These are phyloP conservation scores for Serranochromis macrocephalus DNA, from an alignment of 2,113 vertebrate genomes.

Conservation along the genomic window DNA sequence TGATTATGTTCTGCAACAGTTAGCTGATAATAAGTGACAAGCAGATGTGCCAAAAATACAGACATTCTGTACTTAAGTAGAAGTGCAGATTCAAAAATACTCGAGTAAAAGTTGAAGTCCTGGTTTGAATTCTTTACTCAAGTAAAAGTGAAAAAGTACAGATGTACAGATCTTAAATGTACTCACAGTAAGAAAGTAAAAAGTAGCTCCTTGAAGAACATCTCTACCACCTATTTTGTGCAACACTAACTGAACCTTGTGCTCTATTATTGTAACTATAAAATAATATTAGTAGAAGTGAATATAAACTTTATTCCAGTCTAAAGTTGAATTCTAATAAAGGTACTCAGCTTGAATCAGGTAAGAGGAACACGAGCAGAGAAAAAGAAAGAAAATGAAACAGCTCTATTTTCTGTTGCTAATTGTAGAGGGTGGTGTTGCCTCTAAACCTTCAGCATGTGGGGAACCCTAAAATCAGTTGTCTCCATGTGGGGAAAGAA, in stretches of 20 bases:
- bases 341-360: too few species aligned
- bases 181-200: not conserved
- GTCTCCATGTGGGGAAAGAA: too few species aligned
- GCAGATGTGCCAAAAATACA: not conserved
- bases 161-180: not conserved
- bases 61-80: not conserved
- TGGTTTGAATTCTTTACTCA: not conserved
- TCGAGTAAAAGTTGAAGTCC: not conserved
- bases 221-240: accelerated
- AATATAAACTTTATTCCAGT: too few species aligned
- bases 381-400: too few species aligned
- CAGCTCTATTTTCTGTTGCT: too few species aligned
- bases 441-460: too few species aligned
- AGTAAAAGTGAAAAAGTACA: not conserved
- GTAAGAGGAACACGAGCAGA: too few species aligned
- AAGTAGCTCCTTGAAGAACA: not conserved
- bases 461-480: too few species aligned
- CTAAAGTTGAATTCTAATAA: too few species aligned
- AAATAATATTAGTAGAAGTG: not conserved
- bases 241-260: not conserved
- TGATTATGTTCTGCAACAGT: not conserved
- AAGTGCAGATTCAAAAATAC: not conserved
- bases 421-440: too few species aligned
- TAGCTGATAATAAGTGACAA: not conserved
- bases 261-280: not conserved